Evolutionary conservation across 2,113 vertebrate species (phyloP).

Genomic region (Ranitomeya imitator): DNA sequence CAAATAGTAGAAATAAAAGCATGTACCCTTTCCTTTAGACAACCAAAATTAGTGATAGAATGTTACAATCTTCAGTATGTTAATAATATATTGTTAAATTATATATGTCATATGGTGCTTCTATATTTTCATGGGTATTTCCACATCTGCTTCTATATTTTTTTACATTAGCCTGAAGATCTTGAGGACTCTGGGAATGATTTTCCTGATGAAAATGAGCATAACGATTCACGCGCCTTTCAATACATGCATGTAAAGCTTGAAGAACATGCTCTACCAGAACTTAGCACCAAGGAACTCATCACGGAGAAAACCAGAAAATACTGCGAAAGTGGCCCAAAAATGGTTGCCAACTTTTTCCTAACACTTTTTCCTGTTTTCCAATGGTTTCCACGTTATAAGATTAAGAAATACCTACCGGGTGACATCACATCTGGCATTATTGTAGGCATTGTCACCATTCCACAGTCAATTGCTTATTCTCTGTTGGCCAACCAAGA

Average conservation of each 20-base stretch:
- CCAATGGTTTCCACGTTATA: conserved; percentile 64
- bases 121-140: neutral
- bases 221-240: conserved; percentile 17
- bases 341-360: conserved; percentile 12
- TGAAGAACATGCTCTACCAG: conserved; percentile 58
- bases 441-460: conserved; percentile 67
- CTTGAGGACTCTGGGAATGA: conserved; percentile 41
- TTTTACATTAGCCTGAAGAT: neutral
- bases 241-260: conserved; percentile 37
- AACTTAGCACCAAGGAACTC: conserved; percentile 50
- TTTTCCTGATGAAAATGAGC: conserved; percentile 13
- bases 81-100: no score
- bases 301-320: conserved; percentile 57
- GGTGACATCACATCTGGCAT: conserved; percentile 67
- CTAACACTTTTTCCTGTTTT: conserved; percentile 62
- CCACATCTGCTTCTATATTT: neutral
- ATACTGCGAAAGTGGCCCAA: conserved; percentile 24
- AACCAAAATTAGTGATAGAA: no score
- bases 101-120: neutral
- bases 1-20: no score
- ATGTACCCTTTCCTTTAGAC: no score
- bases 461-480: conserved; percentile 70
- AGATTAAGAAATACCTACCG: conserved; percentile 48
- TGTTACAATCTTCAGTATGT: no score
- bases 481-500: conserved; percentile 68